Evolutionary conservation across 2,797 vertebrate species (phyloP).

Genomic region (Alcedo quadribrachys): DNA sequence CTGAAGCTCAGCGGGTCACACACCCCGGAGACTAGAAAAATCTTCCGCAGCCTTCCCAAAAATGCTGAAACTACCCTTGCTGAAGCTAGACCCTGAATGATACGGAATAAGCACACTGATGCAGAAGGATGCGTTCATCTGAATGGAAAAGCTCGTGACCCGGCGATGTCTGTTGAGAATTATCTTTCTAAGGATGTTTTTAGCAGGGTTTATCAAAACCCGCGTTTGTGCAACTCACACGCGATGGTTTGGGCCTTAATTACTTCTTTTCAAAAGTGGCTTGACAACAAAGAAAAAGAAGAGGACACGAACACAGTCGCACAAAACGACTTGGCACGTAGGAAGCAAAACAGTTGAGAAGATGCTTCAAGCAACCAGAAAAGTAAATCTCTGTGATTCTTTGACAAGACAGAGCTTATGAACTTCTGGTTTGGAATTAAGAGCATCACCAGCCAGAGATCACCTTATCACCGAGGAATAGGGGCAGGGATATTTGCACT

Average conservation of each 20-base stretch:
- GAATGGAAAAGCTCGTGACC: background rate
- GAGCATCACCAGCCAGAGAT: background rate
- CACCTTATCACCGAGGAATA: accelerated
- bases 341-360: background rate
- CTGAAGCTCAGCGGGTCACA: accelerated
- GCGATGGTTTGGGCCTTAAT: background rate
- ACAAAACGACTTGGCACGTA: background rate
- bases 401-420: background rate
- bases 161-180: background rate
- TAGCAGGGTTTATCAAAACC: background rate
- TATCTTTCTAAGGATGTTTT: background rate
- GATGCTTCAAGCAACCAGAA: background rate
- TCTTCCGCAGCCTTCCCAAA: background rate
- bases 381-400: background rate
- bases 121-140: background rate
- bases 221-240: background rate
- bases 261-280: background rate
- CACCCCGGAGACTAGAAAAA: background rate
- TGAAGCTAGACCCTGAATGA: background rate
- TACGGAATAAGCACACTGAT: accelerated
- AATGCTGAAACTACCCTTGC: background rate
- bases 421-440: background rate
- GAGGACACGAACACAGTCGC: background rate
- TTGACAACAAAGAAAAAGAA: background rate
- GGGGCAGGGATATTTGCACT: background rate